phyloP scores from a whole-genome alignment of 92 coral and sea anemone species.

The Bergia sp. region DNA sequence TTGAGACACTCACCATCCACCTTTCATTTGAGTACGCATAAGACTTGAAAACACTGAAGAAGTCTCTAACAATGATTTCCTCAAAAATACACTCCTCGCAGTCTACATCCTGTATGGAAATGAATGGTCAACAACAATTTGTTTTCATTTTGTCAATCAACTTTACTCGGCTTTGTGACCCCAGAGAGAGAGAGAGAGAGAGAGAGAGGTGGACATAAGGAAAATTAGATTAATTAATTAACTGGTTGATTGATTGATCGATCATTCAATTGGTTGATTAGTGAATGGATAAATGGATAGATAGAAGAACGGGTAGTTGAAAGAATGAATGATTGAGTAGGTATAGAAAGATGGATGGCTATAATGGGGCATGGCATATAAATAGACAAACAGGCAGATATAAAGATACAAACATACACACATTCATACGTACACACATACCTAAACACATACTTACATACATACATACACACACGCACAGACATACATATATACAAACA shows the following conservation, averaged over 20 bases:
- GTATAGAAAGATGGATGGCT: no score
- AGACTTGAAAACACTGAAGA: slow-evolving; percentile 78
- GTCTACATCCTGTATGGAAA: slow-evolving; percentile 68
- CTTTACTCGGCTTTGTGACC: background rate
- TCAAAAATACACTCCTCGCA: slow-evolving; percentile 82
- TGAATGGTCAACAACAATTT: background rate
- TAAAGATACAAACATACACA: background rate
- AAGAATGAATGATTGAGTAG: background rate
- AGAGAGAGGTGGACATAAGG: background rate
- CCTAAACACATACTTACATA: background rate
- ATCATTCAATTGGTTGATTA: no score
- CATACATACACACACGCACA: background rate
- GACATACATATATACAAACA: background rate
- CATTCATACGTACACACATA: background rate
- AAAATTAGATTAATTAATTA: background rate
- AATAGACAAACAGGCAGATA: background rate
- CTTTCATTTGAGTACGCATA: slow-evolving; percentile 78
- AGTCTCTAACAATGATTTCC: slow-evolving; percentile 74
- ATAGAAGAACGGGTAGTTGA: background rate
- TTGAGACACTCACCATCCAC: slow-evolving; percentile 73
- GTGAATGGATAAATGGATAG: background rate
- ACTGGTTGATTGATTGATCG: no score
- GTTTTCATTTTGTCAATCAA: background rate
- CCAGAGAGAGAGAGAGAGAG: background rate
- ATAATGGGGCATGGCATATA: background rate